Base-by-base conservation (phyloP, 2,797 vertebrate species). In the Chiroxiphia lanceolata region DNA sequence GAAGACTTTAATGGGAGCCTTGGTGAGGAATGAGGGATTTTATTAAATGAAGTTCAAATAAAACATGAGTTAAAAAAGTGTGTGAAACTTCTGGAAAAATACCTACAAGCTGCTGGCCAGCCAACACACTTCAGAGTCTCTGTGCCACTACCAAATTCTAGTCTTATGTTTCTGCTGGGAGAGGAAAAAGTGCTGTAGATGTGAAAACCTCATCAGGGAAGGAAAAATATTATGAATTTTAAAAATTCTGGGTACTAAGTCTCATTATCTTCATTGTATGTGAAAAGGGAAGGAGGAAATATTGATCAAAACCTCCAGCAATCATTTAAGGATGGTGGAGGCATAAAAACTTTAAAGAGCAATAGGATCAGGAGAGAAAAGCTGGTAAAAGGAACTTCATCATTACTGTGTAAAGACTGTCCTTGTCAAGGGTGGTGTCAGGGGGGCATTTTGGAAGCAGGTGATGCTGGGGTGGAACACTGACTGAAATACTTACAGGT, bases 401-500 rank as follows among this genome's bases (percentile, higher is more conserved):
- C 40, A 42, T 68, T 29, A 2, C 51, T 47, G 72, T 29, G 51
- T 70, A 68, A 93, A 78, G 64, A n/a, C 27, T 38, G 45, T 13
- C 53, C 38, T 77, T 44, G 26, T 31, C 86, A 90, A 93, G 93
- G 86, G 94, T 71, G 44, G 17, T 21, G 71, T 48, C 79, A 45
- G n/a, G 14, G 23, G 33, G 71, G 29, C 6, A 57, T 84, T 77
- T 38, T 7, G 56, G 38, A 38, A 38, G 77, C 60, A 91, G 90
- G 74, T 94, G 86, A 60, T 96, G 91, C 79, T 83, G 84, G 81
- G 83, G 61, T 80, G 75, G 93, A 88, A 89, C 5, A 36, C 40
- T 83, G 88, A 63, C 72, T 76, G 71, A 95, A 95, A 94, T 61
- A 81, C n/a, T n/a, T n/a, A n/a, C n/a, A n/a, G n/a, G n/a, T n/a